Conservation (phyloP, 1,140 invertebrate species). For the Drosophila punjabiensis region DNA sequence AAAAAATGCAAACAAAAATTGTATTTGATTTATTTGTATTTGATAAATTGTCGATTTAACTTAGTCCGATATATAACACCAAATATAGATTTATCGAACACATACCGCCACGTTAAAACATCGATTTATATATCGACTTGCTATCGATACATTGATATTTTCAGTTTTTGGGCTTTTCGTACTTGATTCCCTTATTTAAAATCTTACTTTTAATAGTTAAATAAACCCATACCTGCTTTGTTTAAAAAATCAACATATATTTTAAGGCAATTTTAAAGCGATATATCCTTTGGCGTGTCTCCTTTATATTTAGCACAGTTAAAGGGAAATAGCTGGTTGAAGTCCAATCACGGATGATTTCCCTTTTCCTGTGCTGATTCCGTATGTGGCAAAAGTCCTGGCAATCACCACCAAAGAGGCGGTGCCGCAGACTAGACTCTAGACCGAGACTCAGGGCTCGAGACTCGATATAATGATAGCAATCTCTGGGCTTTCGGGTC, state of each 20-base stretch:
- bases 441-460: slow-evolving; percentile 1
- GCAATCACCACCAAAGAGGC: neutral
- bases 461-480: slow-evolving; percentile 42
- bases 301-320: neutral
- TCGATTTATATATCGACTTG: no score
- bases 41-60: no score
- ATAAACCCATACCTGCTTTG: fast-evolving
- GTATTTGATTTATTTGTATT: no score
- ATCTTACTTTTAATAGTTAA: neutral
- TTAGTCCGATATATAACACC: no score
- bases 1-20: no score
- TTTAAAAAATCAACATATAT: neutral
- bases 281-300: neutral
- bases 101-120: no score
- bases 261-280: neutral
- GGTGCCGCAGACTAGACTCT: slow-evolving; percentile 16
- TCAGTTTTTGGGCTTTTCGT: no score
- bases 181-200: neutral
- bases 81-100: no score
- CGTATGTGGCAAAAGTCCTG: neutral
- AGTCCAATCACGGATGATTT: slow-evolving; percentile 15
- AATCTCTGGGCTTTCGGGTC: slow-evolving; percentile 18
- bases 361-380: slow-evolving; percentile 10
- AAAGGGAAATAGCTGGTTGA: neutral
- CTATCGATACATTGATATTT: no score